Percentiles rank a stretch among this genome's conserved stretches.
Evolutionary conservation across 2,888 invertebrate genomes (phyloP).

Genomic region (Hydrotaea diabolus): DNA sequence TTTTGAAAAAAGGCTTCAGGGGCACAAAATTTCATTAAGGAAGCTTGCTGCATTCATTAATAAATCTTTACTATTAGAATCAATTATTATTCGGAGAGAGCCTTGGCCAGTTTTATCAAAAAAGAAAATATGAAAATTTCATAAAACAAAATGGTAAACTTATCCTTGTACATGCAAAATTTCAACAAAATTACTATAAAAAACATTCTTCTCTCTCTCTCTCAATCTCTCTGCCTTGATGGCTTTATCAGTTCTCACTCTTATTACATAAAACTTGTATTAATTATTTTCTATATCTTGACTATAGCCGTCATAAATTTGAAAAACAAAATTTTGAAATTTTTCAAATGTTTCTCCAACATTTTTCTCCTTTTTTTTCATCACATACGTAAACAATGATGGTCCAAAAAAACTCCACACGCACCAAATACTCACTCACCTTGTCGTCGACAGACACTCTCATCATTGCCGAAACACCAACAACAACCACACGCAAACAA

Average conservation of each 20-base stretch:
- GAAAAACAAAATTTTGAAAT: neutral
- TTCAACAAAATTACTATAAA: conserved; percentile 6
- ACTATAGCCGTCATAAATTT: neutral
- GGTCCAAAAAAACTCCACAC: neutral
- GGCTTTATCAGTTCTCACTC: conserved; percentile 1
- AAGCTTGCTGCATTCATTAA: too few species aligned
- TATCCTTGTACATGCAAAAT: neutral
- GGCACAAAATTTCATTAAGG: too few species aligned
- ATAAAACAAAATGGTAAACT: too few species aligned
- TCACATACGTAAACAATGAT: neutral
- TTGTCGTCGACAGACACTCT: conserved; percentile 16
- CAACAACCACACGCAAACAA: conserved; percentile 22
- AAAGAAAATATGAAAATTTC: too few species aligned
- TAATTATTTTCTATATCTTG: neutral
- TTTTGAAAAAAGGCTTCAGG: too few species aligned
- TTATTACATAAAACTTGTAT: neutral
- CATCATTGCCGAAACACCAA: conserved; percentile 23
- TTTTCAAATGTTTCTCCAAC: neutral
- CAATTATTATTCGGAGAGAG: too few species aligned
- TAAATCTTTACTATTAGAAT: too few species aligned
- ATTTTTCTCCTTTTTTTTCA: neutral
- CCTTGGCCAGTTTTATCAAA: too few species aligned
- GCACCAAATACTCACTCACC: neutral
- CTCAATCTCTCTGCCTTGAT: neutral
- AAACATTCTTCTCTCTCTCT: neutral